Percentiles rank a stretch among this genome's conserved stretches.
These are phyloP conservation scores for Drosophila grimshawi DNA, from an alignment of 1,140 invertebrate species.

Conservation along the genomic window DNA sequence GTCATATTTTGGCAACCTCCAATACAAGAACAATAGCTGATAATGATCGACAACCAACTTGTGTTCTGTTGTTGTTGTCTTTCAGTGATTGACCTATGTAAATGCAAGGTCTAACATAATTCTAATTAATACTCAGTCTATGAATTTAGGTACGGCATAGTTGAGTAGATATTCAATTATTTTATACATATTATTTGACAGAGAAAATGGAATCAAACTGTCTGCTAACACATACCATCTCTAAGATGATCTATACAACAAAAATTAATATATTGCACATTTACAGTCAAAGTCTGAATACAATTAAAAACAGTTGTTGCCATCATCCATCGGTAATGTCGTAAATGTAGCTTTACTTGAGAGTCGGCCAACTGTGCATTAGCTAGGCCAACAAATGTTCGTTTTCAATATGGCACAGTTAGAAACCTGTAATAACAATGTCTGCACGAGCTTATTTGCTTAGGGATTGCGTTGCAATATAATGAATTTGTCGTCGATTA, in stretches of 20 bases:
- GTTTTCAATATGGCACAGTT: background rate
- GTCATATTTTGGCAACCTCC: background rate
- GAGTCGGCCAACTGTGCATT: conserved; percentile 16
- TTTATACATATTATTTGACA: background rate
- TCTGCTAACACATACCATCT: background rate
- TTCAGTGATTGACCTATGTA: background rate
- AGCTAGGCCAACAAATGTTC: conserved; percentile 2
- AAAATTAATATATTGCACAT: conserved; percentile 2
- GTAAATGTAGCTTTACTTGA: background rate
- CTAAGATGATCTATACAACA: background rate
- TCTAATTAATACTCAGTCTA: background rate
- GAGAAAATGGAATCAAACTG: background rate
- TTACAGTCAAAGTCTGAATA: conserved; percentile 23
- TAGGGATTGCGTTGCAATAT: conserved; percentile 53
- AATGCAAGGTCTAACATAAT: background rate
- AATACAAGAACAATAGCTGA: background rate
- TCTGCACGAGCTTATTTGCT: conserved; percentile 27
- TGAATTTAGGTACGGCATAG: background rate
- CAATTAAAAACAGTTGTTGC: conserved; percentile 43
- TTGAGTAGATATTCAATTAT: background rate
- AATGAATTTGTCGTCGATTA: conserved; percentile 67
- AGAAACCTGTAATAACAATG: conserved; percentile 24
- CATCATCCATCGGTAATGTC: conserved; percentile 24
- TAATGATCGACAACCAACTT: background rate
- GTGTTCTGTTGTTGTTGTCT: background rate